Conservation (phyloP, 2,888 invertebrate genomes). For the Dorcus hopei region DNA sequence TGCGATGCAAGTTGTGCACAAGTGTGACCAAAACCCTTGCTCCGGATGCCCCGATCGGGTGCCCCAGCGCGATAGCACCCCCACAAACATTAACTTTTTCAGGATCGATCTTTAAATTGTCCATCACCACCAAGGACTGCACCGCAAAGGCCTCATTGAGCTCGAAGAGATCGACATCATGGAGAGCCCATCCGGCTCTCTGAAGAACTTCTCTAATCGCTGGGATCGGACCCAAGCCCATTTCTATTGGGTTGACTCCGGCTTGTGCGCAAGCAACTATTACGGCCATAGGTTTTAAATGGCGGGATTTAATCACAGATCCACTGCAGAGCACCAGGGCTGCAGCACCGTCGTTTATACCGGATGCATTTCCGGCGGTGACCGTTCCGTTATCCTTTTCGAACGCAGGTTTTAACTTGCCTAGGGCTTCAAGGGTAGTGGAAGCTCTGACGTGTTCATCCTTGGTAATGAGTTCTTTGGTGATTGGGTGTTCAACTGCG, state of each 20-base stretch:
- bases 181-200: slow-evolving; percentile 61
- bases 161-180: slow-evolving; percentile 79
- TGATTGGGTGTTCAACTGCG: slow-evolving; percentile 49
- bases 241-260: slow-evolving; percentile 77
- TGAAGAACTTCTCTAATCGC: slow-evolving; percentile 64
- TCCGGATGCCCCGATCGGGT: slow-evolving; percentile 81
- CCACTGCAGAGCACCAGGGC: slow-evolving; percentile 72
- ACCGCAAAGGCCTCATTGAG: slow-evolving; percentile 85
- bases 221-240: slow-evolving; percentile 77
- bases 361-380: slow-evolving; percentile 77
- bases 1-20: slow-evolving; percentile 63
- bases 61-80: slow-evolving; percentile 80
- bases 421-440: slow-evolving; percentile 59
- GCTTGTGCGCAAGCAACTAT: slow-evolving; percentile 74
- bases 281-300: slow-evolving; percentile 64
- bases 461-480: slow-evolving; percentile 28
- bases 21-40: slow-evolving; percentile 67
- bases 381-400: slow-evolving; percentile 63
- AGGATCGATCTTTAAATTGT: slow-evolving; percentile 62
- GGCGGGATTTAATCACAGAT: slow-evolving; percentile 55
- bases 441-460: slow-evolving; percentile 71
- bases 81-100: slow-evolving; percentile 74
- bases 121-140: slow-evolving; percentile 65
- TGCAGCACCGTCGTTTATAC: slow-evolving; percentile 87
- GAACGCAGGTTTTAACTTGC: slow-evolving; percentile 65